Evolutionary conservation across 2,797 vertebrate genomes (phyloP), one percentile per base, ranked within the genome.

Genomic region (Ibycter americanus): DNA sequence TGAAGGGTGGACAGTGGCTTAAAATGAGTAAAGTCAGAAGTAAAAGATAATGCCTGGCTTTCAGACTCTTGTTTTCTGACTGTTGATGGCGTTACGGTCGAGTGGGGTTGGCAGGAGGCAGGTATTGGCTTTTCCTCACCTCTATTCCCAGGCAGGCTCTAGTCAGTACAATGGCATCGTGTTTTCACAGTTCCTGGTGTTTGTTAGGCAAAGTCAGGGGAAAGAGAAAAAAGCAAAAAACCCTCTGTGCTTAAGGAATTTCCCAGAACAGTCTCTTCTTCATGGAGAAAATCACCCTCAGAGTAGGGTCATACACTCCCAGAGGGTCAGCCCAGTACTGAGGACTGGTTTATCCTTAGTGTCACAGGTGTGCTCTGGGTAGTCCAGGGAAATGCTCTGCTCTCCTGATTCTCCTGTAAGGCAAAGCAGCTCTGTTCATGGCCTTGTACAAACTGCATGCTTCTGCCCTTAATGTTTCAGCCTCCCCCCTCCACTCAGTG

Each of bases 261-360:
- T 88, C n/a, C 32, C 25, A 56, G n/a, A 82, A 26, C 1, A 3
- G 1, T 46, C 23, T 54, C 62, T 56, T 66, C 22, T 21, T 93
- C 21, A 16, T 11, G 49, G 44, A 80, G 32, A 77, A 87, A 59
- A 63, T 21, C 58, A 11, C 9, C 14, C 44, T 65, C 46, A n/a
- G 31, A 72, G 12, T 2, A 36, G 51, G 13, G 8, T 44, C 6
- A 7, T 9, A 12, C 0, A 0, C 8, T 47, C 11, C 26, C 56
- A 40, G 20, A 61, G 8, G 5, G 25, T 17, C n/a, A 84, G 11
- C 14, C 11, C 21, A 9, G 7, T 7, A 9, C 6, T 44, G 46
- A 31, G 23, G 19, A 4, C 2, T 46, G 27, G 12, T 74, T 94
- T 46, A 16, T 42, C 23, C 36, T 89, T 38, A 15, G 29, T 19